Base-by-base conservation (phyloP, 2,113 vertebrate genomes). In the Rhea pennata region DNA sequence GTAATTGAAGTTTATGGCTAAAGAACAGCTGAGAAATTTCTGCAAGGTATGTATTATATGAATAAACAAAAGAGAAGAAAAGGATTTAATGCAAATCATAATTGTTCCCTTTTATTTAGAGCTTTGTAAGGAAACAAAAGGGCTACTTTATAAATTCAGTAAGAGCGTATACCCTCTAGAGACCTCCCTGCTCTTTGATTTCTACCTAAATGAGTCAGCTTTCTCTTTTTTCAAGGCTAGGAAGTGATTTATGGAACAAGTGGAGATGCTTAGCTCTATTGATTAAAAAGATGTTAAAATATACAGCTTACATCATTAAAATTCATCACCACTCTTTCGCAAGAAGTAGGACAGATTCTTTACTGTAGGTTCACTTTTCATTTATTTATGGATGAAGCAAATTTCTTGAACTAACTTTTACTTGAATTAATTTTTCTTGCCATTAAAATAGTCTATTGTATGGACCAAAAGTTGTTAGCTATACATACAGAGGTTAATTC, bases 201-300 rank as follows among this genome's bases (percentile, higher is more conserved):
- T 95, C 65, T 75, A 40, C 75, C 56, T 80, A 90, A 72, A 12
- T 95, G 95, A 94, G 82, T 95, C 94, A 96, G 82, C 75, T 92
- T 94, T 46, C 65, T 83, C 78, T 85, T 83, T 70, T 64, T 91
- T 91, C 66, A 66, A 80, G 82, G 51, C 82, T 83, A 80, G 72
- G 61, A 88, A 90, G 6, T 58, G 82, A 95, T 53, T 79, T 71
- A 40, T 58, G 94, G 79, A 96, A 83, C 91, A 84, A 93, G 67
- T 26, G 78, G 64, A 73, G 73, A 61, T 2, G 11, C 73, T 90
- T 69, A 73, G 31, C 67, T 76, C 62, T 94, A 40, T 76, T 95
- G 61, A 59, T 58, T 77, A 89, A 80, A 74, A 76, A 73, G 16
- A 19, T 77, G 65, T 86, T 90, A 81, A 94, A 88, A 74, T 59